A percentile compares a stretch with the other conserved stretches of the same genome.
These are phyloP conservation scores for Hippoglossus hippoglossus DNA, from an alignment of 2,797 vertebrate genomes.

Conservation along the genomic window DNA sequence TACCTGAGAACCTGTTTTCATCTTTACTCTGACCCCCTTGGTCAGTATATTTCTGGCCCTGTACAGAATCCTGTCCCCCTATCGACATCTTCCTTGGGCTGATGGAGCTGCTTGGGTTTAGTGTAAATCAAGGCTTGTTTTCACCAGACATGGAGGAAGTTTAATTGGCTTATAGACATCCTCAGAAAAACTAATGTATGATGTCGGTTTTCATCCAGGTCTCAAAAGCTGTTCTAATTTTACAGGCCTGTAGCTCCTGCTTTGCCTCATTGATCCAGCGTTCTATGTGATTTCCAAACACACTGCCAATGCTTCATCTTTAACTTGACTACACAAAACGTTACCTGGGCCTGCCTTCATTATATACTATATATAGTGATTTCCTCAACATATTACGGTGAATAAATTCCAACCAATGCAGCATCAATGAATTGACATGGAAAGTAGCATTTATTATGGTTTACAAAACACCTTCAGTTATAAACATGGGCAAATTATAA, in stretches of 20 bases:
- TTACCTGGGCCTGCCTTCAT: background rate
- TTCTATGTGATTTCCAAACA: too few relatives aligned
- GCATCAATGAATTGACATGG: conserved; percentile 23
- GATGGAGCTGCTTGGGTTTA: background rate
- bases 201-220: background rate
- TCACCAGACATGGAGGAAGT: background rate
- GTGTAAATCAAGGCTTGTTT: background rate
- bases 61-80: background rate
- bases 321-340: too few relatives aligned
- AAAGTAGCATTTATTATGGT: conserved; percentile 67
- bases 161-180: background rate
- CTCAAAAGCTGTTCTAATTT: too few relatives aligned
- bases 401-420: background rate
- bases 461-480: conserved; percentile 56
- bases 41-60: background rate
- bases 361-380: background rate
- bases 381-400: background rate
- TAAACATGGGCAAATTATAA: conserved; percentile 64
- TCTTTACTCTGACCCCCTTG: background rate
- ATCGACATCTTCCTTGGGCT: background rate
- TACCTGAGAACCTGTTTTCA: background rate
- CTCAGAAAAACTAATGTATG: background rate
- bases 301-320: too few relatives aligned
- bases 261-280: too few relatives aligned
- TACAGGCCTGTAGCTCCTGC: too few relatives aligned